Percentiles rank a stretch among this genome's conserved stretches.
These are phyloP conservation scores for Crocuta crocuta DNA, from an alignment of 2,113 vertebrate genomes.

Conservation along the genomic window DNA sequence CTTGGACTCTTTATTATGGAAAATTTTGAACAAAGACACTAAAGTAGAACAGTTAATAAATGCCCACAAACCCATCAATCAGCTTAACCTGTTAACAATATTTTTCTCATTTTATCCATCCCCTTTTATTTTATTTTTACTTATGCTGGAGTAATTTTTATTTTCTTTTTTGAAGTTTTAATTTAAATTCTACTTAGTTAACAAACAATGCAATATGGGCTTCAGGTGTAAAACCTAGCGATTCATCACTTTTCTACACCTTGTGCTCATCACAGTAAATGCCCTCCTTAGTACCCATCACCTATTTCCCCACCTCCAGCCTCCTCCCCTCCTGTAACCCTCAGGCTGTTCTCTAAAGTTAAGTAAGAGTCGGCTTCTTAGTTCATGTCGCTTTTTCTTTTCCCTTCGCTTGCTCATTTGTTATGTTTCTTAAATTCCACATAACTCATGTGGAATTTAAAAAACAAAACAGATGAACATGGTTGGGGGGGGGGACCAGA, in stretches of 20 bases:
- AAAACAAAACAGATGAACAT: not conserved
- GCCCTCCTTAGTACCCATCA: not conserved
- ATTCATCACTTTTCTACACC: not conserved
- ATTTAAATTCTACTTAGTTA: not conserved
- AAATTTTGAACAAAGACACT: not conserved
- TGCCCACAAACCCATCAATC: not conserved
- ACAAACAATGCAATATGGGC: not conserved
- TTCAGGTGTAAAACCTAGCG: not conserved
- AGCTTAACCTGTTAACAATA: not conserved
- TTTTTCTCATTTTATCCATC: slow-evolving; percentile 15
- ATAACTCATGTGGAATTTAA: not conserved
- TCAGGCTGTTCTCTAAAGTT: not conserved
- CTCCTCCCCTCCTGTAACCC: not conserved
- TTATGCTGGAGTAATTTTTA: not conserved
- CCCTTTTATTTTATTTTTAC: not conserved
- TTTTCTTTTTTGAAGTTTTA: not conserved
- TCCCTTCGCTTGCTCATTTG: not conserved
- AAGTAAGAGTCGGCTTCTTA: not conserved
- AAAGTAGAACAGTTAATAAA: not conserved
- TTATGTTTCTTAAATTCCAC: too few relatives aligned
- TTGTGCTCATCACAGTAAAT: not conserved
- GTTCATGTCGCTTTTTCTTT: not conserved
- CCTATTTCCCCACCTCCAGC: not conserved
- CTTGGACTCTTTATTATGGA: slow-evolving; percentile 38
- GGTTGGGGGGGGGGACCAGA: not conserved